A percentile compares a stretch with the other conserved stretches of the same genome.
Evolutionary conservation across 2,888 invertebrate genomes (phyloP).

Genomic region (Scaptodrosophila latifasciaeformis): DNA sequence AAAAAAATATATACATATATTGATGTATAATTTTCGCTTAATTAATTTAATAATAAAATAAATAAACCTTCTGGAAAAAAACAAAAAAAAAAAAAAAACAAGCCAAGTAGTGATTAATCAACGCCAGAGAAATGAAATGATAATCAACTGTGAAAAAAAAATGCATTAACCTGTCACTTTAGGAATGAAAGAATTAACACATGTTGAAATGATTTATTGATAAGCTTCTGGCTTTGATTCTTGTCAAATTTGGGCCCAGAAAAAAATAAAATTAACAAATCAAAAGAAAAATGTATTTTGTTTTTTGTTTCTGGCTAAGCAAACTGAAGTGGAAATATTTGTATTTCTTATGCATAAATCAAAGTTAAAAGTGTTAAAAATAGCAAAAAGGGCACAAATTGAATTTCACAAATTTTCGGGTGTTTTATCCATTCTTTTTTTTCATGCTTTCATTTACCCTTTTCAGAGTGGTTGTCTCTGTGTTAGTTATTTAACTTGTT

Average conservation of each 20-base stretch:
- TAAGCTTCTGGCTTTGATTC: constrained; percentile 4
- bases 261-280: constrained; percentile 51
- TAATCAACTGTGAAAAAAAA: constrained; percentile 15
- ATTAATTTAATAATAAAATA: constrained; percentile 25
- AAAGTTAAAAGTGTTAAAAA: constrained; percentile 67
- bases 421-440: constrained; percentile 14
- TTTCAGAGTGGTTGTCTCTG: constrained; percentile 8
- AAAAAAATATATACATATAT: neutral
- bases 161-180: too few relatives aligned
- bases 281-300: too few relatives aligned
- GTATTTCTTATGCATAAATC: constrained; percentile 67
- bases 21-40: constrained; percentile 8
- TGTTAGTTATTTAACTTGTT: constrained; percentile 51
- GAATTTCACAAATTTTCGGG: constrained; percentile 39
- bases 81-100: constrained; percentile 2
- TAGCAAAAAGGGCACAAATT: constrained; percentile 54
- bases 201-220: constrained; percentile 44
- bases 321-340: constrained; percentile 60
- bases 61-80: constrained; percentile 5
- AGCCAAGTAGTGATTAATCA: neutral
- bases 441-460: constrained; percentile 12
- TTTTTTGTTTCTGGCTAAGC: too few relatives aligned
- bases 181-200: too few relatives aligned
- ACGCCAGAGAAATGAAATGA: neutral
- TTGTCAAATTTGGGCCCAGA: constrained; percentile 12